Evolutionary conservation across 2,888 invertebrate species (phyloP).

Genomic region (Bellardia bayeri): DNA sequence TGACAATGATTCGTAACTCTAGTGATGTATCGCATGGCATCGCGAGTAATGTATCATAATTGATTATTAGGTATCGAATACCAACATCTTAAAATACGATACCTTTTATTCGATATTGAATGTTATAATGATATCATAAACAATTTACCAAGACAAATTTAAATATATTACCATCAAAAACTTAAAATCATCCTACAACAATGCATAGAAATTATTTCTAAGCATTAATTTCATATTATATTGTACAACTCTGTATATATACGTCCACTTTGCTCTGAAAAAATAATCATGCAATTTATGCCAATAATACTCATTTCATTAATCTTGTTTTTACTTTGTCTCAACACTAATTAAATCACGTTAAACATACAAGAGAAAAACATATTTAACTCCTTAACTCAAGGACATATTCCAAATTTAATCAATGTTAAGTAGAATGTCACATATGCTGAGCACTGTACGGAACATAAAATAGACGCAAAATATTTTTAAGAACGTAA

Average conservation of each 20-base stretch:
- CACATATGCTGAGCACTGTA: not conserved
- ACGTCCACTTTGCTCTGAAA: not conserved
- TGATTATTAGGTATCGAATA: too few species aligned
- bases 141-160: too few species aligned
- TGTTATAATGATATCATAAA: too few species aligned
- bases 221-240: not conserved
- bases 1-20: too few species aligned
- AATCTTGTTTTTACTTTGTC: not conserved
- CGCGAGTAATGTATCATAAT: too few species aligned
- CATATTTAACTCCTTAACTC: slow-evolving; percentile 5
- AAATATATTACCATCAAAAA: too few species aligned
- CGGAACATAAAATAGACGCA: slow-evolving; percentile 4
- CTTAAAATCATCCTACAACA: too few species aligned
- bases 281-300: not conserved
- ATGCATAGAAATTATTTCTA: too few species aligned
- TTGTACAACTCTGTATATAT: not conserved
- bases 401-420: slow-evolving; percentile 20
- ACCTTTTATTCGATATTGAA: too few species aligned
- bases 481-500: slow-evolving; percentile 6
- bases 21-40: too few species aligned
- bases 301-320: not conserved
- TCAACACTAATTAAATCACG: slow-evolving; percentile 4
- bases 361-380: not conserved
- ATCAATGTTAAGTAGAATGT: slow-evolving; percentile 37
- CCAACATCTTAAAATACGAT: too few species aligned